A percentile compares a stretch with the other conserved stretches of the same genome.
phyloP scores from a whole-genome alignment of 2,888 invertebrate genomes.

The Lumbricus terrestris region DNA sequence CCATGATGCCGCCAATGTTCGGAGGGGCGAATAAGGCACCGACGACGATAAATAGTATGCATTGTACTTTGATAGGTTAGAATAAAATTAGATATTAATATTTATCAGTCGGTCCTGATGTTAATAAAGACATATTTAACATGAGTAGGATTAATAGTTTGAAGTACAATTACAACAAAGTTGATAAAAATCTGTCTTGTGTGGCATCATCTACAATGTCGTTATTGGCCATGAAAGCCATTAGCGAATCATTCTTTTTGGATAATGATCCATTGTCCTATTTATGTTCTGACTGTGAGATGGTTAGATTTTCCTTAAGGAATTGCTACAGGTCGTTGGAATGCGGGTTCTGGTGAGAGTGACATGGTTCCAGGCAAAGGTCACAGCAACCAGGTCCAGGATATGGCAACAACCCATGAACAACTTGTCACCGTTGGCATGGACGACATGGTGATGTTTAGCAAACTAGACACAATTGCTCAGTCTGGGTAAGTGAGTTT shows the following conservation, averaged over 20 bases:
- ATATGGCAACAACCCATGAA: slow-evolving; percentile 70
- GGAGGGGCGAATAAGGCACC: too few relatives aligned
- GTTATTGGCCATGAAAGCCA: too few relatives aligned
- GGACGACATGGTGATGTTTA: slow-evolving; percentile 79
- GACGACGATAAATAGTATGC: too few relatives aligned
- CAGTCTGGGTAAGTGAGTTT: slow-evolving; percentile 64
- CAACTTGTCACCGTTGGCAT: slow-evolving; percentile 85
- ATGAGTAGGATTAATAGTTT: too few relatives aligned
- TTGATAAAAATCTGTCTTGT: too few relatives aligned
- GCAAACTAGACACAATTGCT: slow-evolving; percentile 55
- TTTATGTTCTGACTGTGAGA: neutral
- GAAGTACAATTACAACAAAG: too few relatives aligned
- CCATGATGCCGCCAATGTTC: too few relatives aligned
- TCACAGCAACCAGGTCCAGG: slow-evolving; percentile 93
- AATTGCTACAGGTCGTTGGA: slow-evolving; percentile 57
- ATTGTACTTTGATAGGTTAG: neutral
- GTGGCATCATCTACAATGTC: too few relatives aligned
- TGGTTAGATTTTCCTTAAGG: slow-evolving; percentile 10
- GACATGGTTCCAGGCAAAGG: slow-evolving; percentile 65
- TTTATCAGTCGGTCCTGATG: neutral
- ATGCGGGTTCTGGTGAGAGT: slow-evolving; percentile 70
- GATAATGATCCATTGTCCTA: too few relatives aligned
- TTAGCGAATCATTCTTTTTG: too few relatives aligned
- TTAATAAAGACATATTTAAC: too few relatives aligned
- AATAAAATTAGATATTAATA: neutral